Conservation (phyloP, 2,113 vertebrate genomes). For the Gyps fulvus region DNA sequence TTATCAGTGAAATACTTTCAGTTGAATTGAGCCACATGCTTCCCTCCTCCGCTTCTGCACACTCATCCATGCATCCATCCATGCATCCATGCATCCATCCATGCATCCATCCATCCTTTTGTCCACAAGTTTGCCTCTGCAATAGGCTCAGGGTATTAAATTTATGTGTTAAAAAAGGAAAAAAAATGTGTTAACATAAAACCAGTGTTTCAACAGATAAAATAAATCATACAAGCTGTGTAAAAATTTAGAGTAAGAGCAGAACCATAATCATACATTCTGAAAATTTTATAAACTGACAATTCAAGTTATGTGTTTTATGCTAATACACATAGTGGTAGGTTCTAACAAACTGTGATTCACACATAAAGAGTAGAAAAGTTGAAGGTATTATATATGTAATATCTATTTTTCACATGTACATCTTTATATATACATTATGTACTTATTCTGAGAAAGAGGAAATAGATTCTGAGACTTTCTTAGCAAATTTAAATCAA, state of each 20-base stretch:
- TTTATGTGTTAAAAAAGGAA: conserved; percentile 53
- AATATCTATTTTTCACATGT: conserved; percentile 32
- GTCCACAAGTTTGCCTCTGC: conserved; percentile 45
- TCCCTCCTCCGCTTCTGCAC: background rate
- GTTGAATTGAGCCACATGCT: conserved; percentile 25
- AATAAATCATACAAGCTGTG: conserved; percentile 64
- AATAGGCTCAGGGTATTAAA: conserved; percentile 46
- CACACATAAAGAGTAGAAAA: conserved; percentile 65
- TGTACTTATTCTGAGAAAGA: conserved; percentile 51
- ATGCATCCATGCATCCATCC: background rate
- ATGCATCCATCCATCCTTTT: conserved; percentile 27
- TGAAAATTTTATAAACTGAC: conserved; percentile 78
- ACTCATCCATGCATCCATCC: background rate
- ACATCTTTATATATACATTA: conserved; percentile 29
- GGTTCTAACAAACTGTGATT: conserved; percentile 73
- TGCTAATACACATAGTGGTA: conserved; percentile 70
- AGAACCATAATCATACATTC: conserved; percentile 70
- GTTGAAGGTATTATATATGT: conserved; percentile 40
- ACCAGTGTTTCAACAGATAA: conserved; percentile 49
- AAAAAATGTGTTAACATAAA: conserved; percentile 44
- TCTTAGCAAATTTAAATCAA: conserved; percentile 75
- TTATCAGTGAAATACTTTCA: conserved; percentile 62
- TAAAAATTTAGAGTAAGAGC: conserved; percentile 72
- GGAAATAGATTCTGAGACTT: conserved; percentile 71
- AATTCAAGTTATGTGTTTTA: conserved; percentile 74